Evolutionary conservation across 2,888 invertebrate genomes (phyloP), one percentile per base, ranked within the genome.

Genomic region (Parnassius smintheus): DNA sequence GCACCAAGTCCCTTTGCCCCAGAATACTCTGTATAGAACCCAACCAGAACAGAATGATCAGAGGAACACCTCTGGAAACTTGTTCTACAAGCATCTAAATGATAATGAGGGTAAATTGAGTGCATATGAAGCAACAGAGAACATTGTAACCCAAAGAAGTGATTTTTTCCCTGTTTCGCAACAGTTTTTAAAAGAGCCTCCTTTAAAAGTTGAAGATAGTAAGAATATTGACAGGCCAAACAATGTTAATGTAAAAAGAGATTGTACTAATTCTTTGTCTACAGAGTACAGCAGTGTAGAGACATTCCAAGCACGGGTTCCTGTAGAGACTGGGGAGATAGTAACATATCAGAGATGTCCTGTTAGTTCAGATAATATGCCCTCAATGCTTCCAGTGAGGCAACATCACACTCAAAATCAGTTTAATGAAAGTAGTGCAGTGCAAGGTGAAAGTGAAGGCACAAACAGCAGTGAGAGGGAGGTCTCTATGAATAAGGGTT

Each of bases 261-360:
- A 85, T 69, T 75, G 80, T 77, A 71, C 73, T 55, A 81, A 80
- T 68, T 70, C 74, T 71, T 69, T 72, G 56, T 73, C 75, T 72
- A 65, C 72, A 65, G 88, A 86, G 61, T 80, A 75, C 69, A 49
- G 49, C 49, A 76, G 76, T 69, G 73, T 80, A 68, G 88, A 90
- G 74, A 76, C 78, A 68, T 88, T 81, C 74, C 80, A 81, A 68
- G 72, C 76, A 56, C 80, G 82, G 68, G 68, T 82, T 72, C 82
- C 85, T 42, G 49, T 13, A 9, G 70, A 84, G 62, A 66, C 78
- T 12, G 76, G 81, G 66, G 84, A 88, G 68, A 57, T 80, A 70
- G 70, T 76, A 55, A 74, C 82, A 77, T 90, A 88, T 81, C 88
- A 85, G 73, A 81, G 83, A 83, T 88, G 89, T 73, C 71, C 78